A percentile compares a stretch with the other conserved stretches of the same genome.
phyloP scores from a whole-genome alignment of 2,888 invertebrate species.

The Lymantria dispar region DNA sequence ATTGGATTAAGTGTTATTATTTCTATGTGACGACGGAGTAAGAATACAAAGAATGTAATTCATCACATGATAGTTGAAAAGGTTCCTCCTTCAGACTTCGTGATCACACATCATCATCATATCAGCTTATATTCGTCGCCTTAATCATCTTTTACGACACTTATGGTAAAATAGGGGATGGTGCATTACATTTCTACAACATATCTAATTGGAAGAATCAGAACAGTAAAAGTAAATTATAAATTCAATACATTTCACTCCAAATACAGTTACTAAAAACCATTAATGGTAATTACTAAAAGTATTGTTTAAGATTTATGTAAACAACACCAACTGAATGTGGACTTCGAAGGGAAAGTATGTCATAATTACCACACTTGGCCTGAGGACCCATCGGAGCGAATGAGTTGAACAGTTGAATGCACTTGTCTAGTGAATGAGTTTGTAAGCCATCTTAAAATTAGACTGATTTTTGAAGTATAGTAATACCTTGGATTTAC shows the following conservation, averaged over 20 bases:
- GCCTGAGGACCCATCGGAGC: slow-evolving; percentile 4
- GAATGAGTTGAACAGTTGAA: slow-evolving; percentile 7
- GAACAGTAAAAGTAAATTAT: background rate
- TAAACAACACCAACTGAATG: slow-evolving; percentile 6
- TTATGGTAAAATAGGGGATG: too few species aligned
- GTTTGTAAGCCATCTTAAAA: background rate
- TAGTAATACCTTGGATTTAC: too few species aligned
- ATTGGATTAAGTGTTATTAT: too few species aligned
- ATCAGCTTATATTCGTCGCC: too few species aligned
- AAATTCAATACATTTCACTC: background rate
- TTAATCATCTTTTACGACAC: too few species aligned
- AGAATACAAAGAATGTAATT: too few species aligned
- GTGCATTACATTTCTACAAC: background rate
- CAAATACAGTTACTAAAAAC: background rate
- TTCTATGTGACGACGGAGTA: too few species aligned
- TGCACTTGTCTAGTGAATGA: slow-evolving; percentile 1
- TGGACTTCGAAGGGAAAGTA: slow-evolving; percentile 12
- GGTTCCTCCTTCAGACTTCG: too few species aligned
- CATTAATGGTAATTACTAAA: background rate
- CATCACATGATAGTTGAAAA: too few species aligned
- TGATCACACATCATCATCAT: too few species aligned
- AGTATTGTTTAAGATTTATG: slow-evolving; percentile 3
- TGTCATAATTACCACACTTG: slow-evolving; percentile 15
- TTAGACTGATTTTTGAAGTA: too few species aligned
- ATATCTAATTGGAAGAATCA: too few species aligned